phyloP scores from a whole-genome alignment of 2,797 vertebrate genomes.

The Sciaenops ocellatus region DNA sequence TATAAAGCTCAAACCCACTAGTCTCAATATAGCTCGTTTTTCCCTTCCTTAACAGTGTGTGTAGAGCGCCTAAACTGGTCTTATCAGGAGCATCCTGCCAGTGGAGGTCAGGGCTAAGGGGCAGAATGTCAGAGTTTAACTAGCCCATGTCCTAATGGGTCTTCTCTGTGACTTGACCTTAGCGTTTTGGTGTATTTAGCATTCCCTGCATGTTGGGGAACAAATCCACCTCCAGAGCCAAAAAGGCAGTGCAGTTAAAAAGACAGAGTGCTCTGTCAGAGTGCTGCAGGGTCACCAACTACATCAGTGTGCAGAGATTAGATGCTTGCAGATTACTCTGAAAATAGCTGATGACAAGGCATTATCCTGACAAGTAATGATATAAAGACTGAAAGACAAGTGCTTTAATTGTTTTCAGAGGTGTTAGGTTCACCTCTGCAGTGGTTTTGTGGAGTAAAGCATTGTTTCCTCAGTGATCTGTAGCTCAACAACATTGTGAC shows the following conservation, averaged over 20 bases:
- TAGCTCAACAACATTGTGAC: constrained; percentile 28
- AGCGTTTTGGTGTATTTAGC: constrained; percentile 55
- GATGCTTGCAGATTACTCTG: constrained; percentile 47
- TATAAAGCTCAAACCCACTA: constrained; percentile 12
- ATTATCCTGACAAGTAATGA: constrained; percentile 35
- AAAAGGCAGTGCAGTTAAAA: constrained; percentile 43
- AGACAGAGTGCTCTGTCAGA: constrained; percentile 33
- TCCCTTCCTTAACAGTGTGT: constrained; percentile 41
- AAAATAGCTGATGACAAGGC: constrained; percentile 36
- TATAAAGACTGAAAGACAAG: constrained; percentile 29
- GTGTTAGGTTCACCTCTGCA: constrained; percentile 12
- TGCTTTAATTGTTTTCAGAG: constrained; percentile 24
- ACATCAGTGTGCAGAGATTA: constrained; percentile 43
- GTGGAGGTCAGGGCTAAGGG: constrained; percentile 59
- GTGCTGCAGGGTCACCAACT: constrained; percentile 46
- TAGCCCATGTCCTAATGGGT: constrained; percentile 63
- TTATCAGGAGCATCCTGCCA: constrained; percentile 53
- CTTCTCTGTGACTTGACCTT: constrained; percentile 59
- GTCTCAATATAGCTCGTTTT: constrained; percentile 7
- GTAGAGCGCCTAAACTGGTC: constrained; percentile 21
- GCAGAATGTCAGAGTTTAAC: constrained; percentile 66
- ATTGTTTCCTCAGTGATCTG: constrained; percentile 37
- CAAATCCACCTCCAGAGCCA: constrained; percentile 48
- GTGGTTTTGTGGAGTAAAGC: constrained; percentile 34
- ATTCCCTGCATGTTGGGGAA: constrained; percentile 61